A percentile compares a stretch with the other conserved stretches of the same genome.
phyloP scores from a whole-genome alignment of 2,888 invertebrate species.

The Eretmocerus hayati region DNA sequence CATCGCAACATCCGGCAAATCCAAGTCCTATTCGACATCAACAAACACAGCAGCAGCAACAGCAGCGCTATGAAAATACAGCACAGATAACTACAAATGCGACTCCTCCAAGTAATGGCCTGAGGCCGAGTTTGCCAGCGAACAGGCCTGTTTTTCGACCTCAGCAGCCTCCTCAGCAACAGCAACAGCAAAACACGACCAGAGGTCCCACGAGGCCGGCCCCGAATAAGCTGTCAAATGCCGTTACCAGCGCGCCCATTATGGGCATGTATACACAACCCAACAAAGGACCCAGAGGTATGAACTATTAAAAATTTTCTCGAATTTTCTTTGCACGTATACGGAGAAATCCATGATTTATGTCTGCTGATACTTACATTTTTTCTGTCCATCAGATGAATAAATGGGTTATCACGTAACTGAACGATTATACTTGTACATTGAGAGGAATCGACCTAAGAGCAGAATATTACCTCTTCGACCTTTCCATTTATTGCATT shows the following conservation, averaged over 20 bases:
- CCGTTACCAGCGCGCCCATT: slow-evolving; percentile 26
- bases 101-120: slow-evolving; percentile 12
- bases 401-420: too few species aligned
- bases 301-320: neutral
- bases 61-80: slow-evolving; percentile 13
- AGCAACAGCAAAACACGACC: neutral
- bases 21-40: slow-evolving; percentile 12
- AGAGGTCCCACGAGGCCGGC: slow-evolving; percentile 15
- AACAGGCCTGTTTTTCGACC: slow-evolving; percentile 21
- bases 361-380: too few species aligned
- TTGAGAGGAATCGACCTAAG: too few species aligned
- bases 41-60: slow-evolving; percentile 11
- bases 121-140: slow-evolving; percentile 27
- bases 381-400: too few species aligned
- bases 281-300: slow-evolving; percentile 28
- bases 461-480: too few species aligned
- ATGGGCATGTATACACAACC: slow-evolving; percentile 36
- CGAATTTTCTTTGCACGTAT: too few species aligned
- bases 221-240: slow-evolving; percentile 29
- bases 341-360: too few species aligned
- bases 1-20: slow-evolving; percentile 7
- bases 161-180: slow-evolving; percentile 13
- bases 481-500: too few species aligned
- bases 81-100: neutral
- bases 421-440: too few species aligned